Evolutionary conservation across 2,113 vertebrate species (phyloP).

Genomic region (Oryzias woworae): DNA sequence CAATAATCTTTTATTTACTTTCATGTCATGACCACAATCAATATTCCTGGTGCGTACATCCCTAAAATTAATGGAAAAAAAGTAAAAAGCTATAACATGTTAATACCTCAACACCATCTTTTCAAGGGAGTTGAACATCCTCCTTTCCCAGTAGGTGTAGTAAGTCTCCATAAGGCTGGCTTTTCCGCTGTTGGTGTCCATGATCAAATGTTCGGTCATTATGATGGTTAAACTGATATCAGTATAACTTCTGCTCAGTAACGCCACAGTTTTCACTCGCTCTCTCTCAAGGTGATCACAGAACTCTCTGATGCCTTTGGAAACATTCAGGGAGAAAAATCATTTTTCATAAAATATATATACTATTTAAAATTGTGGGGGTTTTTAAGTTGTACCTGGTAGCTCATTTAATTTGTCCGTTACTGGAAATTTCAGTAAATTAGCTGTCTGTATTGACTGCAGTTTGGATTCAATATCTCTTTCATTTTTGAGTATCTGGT

Average conservation of each 20-base stretch:
- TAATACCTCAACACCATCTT: constrained; percentile 87
- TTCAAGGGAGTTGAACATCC: constrained; percentile 80
- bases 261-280: constrained; percentile 75
- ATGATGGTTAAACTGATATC: constrained; percentile 84
- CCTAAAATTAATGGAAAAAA: too few relatives aligned
- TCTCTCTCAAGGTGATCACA: constrained; percentile 84
- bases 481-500: constrained; percentile 83
- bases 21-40: too few relatives aligned
- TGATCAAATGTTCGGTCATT: constrained; percentile 83
- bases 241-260: constrained; percentile 81
- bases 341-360: not conserved
- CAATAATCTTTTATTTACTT: too few relatives aligned
- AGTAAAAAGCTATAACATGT: not conserved
- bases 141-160: constrained; percentile 88
- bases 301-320: constrained; percentile 86
- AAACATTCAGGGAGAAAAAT: not conserved
- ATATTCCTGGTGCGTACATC: too few relatives aligned
- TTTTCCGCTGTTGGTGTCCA: constrained; percentile 84
- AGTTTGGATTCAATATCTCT: constrained; percentile 82
- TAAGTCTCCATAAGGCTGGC: constrained; percentile 81
- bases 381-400: constrained; percentile 77
- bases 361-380: not conserved
- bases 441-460: constrained; percentile 76
- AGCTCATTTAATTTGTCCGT: constrained; percentile 62
- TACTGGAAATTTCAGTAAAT: constrained; percentile 84